These are phyloP conservation scores for Hemiprocne comata DNA, from an alignment of 2,113 vertebrate genomes.

Conservation along the genomic window DNA sequence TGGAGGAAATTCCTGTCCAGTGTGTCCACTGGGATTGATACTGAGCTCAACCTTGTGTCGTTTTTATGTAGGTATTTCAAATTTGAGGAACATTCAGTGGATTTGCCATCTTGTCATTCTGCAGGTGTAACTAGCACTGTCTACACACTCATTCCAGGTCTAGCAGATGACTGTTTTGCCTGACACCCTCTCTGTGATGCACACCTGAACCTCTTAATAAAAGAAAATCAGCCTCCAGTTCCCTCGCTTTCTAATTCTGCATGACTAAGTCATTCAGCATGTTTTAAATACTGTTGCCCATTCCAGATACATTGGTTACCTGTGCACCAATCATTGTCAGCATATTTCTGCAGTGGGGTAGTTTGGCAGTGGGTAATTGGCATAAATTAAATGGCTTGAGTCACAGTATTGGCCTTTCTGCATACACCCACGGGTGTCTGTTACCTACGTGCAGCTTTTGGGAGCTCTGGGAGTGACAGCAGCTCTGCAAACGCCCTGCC, in stretches of 20 bases:
- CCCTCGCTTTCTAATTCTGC: not conserved
- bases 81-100: not conserved
- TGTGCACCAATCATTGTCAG: not conserved
- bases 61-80: not conserved
- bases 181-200: not conserved
- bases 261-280: not conserved
- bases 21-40: not conserved
- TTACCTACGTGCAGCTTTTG: not conserved
- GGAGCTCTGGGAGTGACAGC: not conserved
- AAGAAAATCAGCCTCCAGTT: not conserved
- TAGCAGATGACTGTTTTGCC: not conserved
- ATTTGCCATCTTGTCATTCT: not conserved
- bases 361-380: not conserved
- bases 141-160: not conserved
- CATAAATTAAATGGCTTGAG: conserved; percentile 19
- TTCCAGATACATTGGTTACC: not conserved
- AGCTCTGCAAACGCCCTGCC: not conserved
- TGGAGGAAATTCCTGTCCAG: not conserved
- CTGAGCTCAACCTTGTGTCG: not conserved
- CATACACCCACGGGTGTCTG: not conserved
- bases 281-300: not conserved
- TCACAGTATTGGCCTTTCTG: conserved; percentile 39
- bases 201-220: not conserved
- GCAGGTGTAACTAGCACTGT: not conserved
- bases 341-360: not conserved